Evolutionary conservation across 2,797 vertebrate genomes (phyloP), one percentile per base, ranked within the genome.

Genomic region (Peromyscus aztecus): DNA sequence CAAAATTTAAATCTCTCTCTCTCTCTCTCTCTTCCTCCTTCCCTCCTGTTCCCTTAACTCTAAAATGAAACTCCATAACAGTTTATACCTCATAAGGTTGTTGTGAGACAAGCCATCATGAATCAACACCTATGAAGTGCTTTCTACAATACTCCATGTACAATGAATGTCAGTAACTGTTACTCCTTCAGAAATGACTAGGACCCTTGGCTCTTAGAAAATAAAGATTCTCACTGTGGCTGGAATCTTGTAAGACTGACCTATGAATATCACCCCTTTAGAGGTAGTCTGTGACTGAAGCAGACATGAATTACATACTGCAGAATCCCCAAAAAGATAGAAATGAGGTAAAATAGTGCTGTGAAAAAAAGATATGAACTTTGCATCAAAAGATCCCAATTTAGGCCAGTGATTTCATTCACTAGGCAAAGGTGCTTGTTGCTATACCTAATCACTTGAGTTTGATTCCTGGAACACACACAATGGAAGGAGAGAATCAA

Each of bases 61-160:
- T 83, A 94, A 93, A 93, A 81, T 80, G 29, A n/a, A 55, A 27
- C 61, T 91, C 11, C 27, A 29, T 91, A 85, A 89, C 85, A 93
- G 23, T 37, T 43, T 21, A 7, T 95, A 71, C 10, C 34, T 94
- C 14, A 76, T 49, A 63, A 57, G n/a, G 12, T 29, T 90, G 24
- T 46, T 93, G 31, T 88, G 91, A 89, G 13, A n/a, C 76, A 93
- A 75, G 31, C 12, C 31, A 90, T 92, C 77, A 12, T 87, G 46
- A 89, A 11, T 90, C 43, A 95, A 89, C 49, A 46, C 52, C 65
- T 29, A 10, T 52, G 31, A 94, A 92, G 34, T 63, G 24, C 23
- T 94, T 89, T 46, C 43, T 83, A 80, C 37, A 92, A 89, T 24
- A 82, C 21, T 82, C 49, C n/a, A n/a, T 13, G 52, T 76, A 83